Evolutionary conservation across 2,888 invertebrate genomes (phyloP), one percentile per base, ranked within the genome.

Genomic region (Halictus quadricinctus): DNA sequence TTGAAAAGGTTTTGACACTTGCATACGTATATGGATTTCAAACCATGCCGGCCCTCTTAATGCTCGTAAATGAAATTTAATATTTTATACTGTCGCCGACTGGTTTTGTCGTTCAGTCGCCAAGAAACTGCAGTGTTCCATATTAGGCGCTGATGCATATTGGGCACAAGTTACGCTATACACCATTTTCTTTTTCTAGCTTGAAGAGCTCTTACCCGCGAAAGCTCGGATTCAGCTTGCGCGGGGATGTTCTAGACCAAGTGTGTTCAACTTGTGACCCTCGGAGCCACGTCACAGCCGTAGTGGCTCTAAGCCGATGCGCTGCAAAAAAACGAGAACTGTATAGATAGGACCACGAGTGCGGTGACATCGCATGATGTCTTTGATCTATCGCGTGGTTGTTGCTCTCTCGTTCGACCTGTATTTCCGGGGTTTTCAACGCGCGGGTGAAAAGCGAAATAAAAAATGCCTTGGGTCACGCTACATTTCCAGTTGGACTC

Each of bases 301-400:
- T 58, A 58, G 58, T 58, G 58, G n/a, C 54, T 58, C n/a, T 58
- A 58, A 58, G n/a, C n/a, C 54, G 54, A n/a, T n/a, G 54, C n/a
- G 54, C 54, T 58, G 10, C 54, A 58, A 58, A 58, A 58, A 58
- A 58, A 58, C 54, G 54, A n/a, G 54, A 1, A n/a, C 10, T 12
- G 58, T n/a, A n/a, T n/a, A 58, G n/a, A n/a, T 12, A n/a, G 58
- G 2, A 10, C 58, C 58, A 58, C n/a, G 10, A 58, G 58, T n/a
- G 58, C n/a, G 54, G 10, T n/a, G 10, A 54, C 10, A n/a, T 54
- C n/a, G 21, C n/a, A n/a, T n/a, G n/a, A 3, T n/a, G n/a, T 54
- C 10, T 54, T 54, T 54, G 54, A 54, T n/a, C n/a, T n/a, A n/a
- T 54, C 21, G 10, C n/a, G 10, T n/a, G n/a, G 58, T n/a, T 21